Evolutionary conservation across 2,888 invertebrate genomes (phyloP).

Genomic region (Choristoneura rosaceana): DNA sequence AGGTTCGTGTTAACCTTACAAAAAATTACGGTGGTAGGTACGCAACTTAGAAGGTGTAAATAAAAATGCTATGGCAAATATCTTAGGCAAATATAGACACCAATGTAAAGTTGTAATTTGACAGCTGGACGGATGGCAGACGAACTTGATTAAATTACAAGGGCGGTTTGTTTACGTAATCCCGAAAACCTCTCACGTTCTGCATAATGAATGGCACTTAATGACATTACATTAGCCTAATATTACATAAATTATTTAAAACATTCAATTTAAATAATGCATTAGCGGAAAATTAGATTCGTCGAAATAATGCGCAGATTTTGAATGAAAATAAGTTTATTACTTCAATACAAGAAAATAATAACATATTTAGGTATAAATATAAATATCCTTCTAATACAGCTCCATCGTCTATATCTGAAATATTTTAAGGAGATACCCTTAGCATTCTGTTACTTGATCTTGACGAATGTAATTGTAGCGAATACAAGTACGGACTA

Average conservation of each 20-base stretch:
- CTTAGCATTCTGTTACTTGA: too few relatives aligned
- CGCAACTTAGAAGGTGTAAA: not conserved
- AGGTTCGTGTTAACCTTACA: not conserved
- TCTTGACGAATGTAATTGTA: too few relatives aligned
- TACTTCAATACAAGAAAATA: slow-evolving; percentile 39
- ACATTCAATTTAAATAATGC: not conserved
- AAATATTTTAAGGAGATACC: not conserved
- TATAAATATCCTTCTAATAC: slow-evolving; percentile 37
- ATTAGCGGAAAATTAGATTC: not conserved
- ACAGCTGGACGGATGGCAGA: not conserved
- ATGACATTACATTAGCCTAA: slow-evolving; percentile 3
- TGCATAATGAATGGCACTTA: slow-evolving; percentile 17
- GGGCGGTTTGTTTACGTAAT: slow-evolving; percentile 7
- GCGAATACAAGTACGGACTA: too few relatives aligned
- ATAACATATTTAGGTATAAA: slow-evolving; percentile 35
- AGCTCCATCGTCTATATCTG: slow-evolving; percentile 6
- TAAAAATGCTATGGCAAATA: not conserved
- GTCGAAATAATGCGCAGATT: slow-evolving; percentile 10
- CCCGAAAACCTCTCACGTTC: slow-evolving; percentile 17
- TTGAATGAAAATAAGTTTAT: slow-evolving; percentile 33
- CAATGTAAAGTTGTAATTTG: not conserved
- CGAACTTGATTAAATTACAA: slow-evolving; percentile 3
- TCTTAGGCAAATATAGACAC: not conserved
- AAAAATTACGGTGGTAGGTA: not conserved
- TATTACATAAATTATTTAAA: not conserved